Evolutionary conservation across 92 coral and sea anemone species (phyloP), one percentile per base, ranked within the genome.

Genomic region (Paramuricea clavata): DNA sequence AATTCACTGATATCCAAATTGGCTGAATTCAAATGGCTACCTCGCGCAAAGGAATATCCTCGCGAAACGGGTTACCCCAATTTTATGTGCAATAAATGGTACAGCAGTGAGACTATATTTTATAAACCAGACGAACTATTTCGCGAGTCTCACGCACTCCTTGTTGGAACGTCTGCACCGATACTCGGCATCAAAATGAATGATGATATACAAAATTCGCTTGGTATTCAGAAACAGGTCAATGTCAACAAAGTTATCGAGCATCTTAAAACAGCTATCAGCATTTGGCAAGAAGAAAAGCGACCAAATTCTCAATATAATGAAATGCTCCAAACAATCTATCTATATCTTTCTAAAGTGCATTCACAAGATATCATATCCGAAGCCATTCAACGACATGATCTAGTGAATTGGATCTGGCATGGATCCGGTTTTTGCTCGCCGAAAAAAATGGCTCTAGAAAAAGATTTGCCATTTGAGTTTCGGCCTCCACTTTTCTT

Each of bases 391-490:
- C 88, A 79, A 13, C 84, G 85, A 16, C 35, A 86, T n/a, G 69
- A 78, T 33, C 85, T 85, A 59, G 82, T 90, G 23, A 90, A 94
- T 25, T 95, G 98, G 98, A 85, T 95, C 30, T 95, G 98, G 98
- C 83, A 93, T 52, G 98, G 98, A 15, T 68, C 96, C 0, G 95
- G 95, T 19, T 95, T 95, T 39, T 90, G 95, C 28, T 81, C 72
- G 67, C 95, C 98, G 12, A 69, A 57, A 26, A 87, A 97, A 21
- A 85, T 94, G 52, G 98, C 95, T 19, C 92, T 95, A 69, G 82
- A 76, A 23, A 49, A 76, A 32, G 82, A 52, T 32, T 54, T 76
- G 19, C 90, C 88, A 5, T 86, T 95, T 50, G 96, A 95, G 32
- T 71, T 95, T 13, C 91, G 85, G 64, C 98, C 98, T 16, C 92